Evolutionary conservation across 2,113 vertebrate genomes (phyloP).

Genomic region (Ivindomyrus marchei): DNA sequence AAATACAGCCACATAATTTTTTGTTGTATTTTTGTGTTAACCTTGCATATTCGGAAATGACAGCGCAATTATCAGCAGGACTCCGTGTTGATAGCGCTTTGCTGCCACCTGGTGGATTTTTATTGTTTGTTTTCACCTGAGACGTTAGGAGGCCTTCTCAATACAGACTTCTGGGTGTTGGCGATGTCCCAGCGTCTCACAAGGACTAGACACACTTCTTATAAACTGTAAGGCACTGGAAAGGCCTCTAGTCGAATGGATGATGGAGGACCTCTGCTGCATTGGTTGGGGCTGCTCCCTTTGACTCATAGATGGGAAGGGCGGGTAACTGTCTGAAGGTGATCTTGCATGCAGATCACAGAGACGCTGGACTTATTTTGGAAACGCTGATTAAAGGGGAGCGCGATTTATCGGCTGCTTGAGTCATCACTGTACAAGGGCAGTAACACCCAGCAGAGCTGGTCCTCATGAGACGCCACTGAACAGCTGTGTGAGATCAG

Average conservation of each 20-base stretch:
- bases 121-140: not conserved
- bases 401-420: not conserved
- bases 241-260: not conserved
- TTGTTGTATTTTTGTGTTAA: not conserved
- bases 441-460: not conserved
- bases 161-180: not conserved
- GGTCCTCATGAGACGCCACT: not conserved
- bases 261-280: not conserved
- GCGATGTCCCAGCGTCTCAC: not conserved
- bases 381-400: not conserved
- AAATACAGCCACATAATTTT: too few species aligned
- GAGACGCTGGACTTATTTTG: not conserved
- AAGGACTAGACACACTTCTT: not conserved
- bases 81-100: not conserved
- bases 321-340: not conserved
- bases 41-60: not conserved
- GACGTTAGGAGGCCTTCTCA: not conserved
- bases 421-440: not conserved
- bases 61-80: not conserved
- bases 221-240: not conserved
- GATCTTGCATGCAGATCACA: not conserved
- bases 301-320: not conserved
- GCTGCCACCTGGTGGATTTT: slow-evolving; percentile 12
- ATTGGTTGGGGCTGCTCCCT: not conserved
- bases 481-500: not conserved